phyloP scores from a whole-genome alignment of 1,140 invertebrate genomes.

The Tenebrio molitor region DNA sequence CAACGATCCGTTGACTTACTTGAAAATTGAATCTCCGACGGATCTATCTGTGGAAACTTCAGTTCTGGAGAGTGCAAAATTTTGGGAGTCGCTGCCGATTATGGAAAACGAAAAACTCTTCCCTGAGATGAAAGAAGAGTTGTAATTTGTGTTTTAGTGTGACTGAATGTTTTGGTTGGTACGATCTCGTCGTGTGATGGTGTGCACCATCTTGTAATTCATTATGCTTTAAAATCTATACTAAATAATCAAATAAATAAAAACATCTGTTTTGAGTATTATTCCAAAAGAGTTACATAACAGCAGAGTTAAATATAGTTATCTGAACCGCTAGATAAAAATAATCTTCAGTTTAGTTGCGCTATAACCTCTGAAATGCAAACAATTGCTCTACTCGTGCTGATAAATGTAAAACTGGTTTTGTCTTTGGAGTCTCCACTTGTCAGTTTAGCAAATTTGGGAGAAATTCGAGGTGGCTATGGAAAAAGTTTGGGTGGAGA shows the following conservation, averaged over 20 bases:
- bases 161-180: not conserved
- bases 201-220: not conserved
- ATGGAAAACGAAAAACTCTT: constrained; percentile 50
- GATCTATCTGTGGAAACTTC: not conserved
- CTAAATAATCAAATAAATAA: no score
- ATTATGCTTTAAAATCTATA: no score
- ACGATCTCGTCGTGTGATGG: not conserved
- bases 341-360: no score
- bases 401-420: not conserved
- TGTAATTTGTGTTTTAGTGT: not conserved
- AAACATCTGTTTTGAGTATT: no score
- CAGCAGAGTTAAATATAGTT: no score
- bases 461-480: not conserved
- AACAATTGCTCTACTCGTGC: not conserved
- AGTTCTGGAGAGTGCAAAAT: not conserved
- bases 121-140: not conserved
- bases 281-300: no score
- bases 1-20: not conserved
- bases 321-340: no score
- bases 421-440: no score
- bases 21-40: not conserved
- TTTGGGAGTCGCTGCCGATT: constrained; percentile 44
- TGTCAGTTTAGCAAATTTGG: constrained; percentile 13
- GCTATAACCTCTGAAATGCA: not conserved
- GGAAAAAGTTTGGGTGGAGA: not conserved